phyloP scores from a whole-genome alignment of 2,888 invertebrate genomes.

The Geotrupes spiniger region DNA sequence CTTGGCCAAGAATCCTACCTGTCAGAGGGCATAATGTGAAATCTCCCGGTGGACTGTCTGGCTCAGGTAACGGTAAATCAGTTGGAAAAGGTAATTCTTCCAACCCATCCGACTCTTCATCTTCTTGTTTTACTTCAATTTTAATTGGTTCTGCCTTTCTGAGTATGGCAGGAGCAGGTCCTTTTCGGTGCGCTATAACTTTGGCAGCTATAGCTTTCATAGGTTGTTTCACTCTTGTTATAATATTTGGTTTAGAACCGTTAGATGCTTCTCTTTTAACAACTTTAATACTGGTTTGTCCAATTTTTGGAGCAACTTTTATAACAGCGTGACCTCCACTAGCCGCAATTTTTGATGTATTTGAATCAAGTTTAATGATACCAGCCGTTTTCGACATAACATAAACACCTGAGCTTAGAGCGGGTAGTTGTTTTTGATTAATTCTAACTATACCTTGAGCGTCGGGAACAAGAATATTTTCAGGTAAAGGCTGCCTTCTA shows the following conservation, averaged over 20 bases:
- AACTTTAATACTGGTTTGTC: slow-evolving; percentile 53
- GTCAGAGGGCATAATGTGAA: slow-evolving; percentile 71
- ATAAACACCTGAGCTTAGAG: slow-evolving; percentile 63
- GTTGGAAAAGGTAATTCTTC: slow-evolving; percentile 65
- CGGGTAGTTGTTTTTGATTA: slow-evolving; percentile 70
- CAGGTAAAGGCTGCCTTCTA: slow-evolving; percentile 36
- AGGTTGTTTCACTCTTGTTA: slow-evolving; percentile 18
- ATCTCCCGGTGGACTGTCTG: slow-evolving; percentile 65
- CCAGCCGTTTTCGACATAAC: slow-evolving; percentile 76
- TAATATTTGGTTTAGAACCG: slow-evolving; percentile 22
- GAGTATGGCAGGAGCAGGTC: slow-evolving; percentile 22
- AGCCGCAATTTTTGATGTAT: slow-evolving; percentile 44
- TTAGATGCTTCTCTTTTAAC: slow-evolving; percentile 43
- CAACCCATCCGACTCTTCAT: slow-evolving; percentile 55
- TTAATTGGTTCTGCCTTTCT: slow-evolving; percentile 24
- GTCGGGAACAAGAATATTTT: slow-evolving; percentile 52
- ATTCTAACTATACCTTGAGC: slow-evolving; percentile 71
- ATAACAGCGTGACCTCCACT: slow-evolving; percentile 47
- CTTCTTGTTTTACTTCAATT: slow-evolving; percentile 25
- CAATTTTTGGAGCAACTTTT: slow-evolving; percentile 53
- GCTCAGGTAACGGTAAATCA: slow-evolving; percentile 55
- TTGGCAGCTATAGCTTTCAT: slow-evolving; percentile 18
- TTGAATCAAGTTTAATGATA: slow-evolving; percentile 68
- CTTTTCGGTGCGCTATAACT: slow-evolving; percentile 14
- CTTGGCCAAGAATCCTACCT: slow-evolving; percentile 48